These are phyloP conservation scores for Cotesia chilonis DNA, from an alignment of 1,140 invertebrate genomes.

Conservation along the genomic window DNA sequence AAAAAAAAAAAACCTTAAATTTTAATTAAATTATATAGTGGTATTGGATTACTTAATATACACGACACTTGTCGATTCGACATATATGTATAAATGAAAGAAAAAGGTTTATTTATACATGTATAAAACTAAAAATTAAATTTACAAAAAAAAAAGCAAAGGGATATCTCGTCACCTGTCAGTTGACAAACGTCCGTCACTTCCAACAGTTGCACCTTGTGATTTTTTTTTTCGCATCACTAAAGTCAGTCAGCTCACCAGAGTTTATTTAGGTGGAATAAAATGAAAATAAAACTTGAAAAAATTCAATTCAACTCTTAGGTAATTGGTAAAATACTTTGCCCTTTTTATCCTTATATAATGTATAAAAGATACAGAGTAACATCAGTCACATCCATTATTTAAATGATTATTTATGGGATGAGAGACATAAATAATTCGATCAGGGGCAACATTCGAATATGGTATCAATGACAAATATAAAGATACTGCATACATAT, in stretches of 20 bases:
- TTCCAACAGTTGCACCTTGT: constrained; percentile 12
- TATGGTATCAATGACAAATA: constrained; percentile 20
- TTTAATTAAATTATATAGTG: neutral
- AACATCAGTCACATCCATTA: neutral
- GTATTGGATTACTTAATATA: neutral
- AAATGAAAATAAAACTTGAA: neutral
- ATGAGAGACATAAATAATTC: constrained; percentile 20
- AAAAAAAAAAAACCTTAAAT: too few relatives aligned
- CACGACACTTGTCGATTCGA: neutral
- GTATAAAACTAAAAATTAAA: constrained; percentile 3
- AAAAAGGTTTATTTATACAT: neutral
- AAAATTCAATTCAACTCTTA: neutral
- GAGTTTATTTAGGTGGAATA: neutral
- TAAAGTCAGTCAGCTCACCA: too few relatives aligned
- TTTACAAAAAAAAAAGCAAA: constrained; percentile 1
- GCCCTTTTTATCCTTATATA: neutral
- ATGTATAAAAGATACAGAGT: neutral
- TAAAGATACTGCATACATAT: neutral
- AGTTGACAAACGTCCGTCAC: constrained; percentile 4
- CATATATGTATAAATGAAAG: constrained; percentile 1
- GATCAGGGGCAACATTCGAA: neutral
- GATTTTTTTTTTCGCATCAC: neutral
- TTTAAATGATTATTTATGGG: constrained; percentile 23
- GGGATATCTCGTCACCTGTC: constrained; percentile 36
- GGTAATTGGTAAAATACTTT: constrained; percentile 10